Base-by-base conservation (phyloP, 2,113 vertebrate species). In the Atrichornis clamosus region DNA sequence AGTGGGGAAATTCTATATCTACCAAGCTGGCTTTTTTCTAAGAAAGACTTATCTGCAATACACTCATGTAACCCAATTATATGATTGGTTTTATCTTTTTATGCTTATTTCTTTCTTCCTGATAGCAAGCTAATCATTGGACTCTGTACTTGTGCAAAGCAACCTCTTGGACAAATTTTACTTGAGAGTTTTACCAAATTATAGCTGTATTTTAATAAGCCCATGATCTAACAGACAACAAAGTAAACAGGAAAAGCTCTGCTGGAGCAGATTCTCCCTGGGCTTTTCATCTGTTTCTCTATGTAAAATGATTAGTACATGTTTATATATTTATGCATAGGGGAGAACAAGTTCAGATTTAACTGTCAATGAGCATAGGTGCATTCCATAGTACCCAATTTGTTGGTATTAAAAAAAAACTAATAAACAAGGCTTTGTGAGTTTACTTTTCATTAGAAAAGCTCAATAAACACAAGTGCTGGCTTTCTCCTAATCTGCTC, bases 401-500 rank as follows among this genome's bases (percentile, higher is more conserved):
- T 63, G 35, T 50, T 82, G n/a, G 49, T 85, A 35, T 75, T 60
- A 44, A 50, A 50, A 88, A 84, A 81, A 92, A 80, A 3, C 49
- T 80, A 78, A 93, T 68, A 84, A 91, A 59, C 39, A 76, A 46
- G n/a, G 53, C 37, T 87, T 77, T 86, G 42, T 52, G 73, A 86
- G 46, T 83, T 90, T 94, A 80, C 50, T 91, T 94, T 94, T 90
- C 47, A 44, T 84, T 81, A 73, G n/a, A 93, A 92, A 69, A 88
- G 55, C 39, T 83, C 88, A 83, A 83, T 83, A 90, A 85, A 89
- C 33, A 86, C 53, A 93, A 95, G 47, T 20, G 33, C 37, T 89
- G 50, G 10, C 35, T 83, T 93, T 89, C 74, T 82, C n/a, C 50
- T 84, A 46, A 80, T 84, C 22, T 76, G 28, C 33, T 93, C 33